These are phyloP conservation scores for Dynastes maya DNA, from an alignment of 2,888 invertebrate genomes.

Conservation along the genomic window DNA sequence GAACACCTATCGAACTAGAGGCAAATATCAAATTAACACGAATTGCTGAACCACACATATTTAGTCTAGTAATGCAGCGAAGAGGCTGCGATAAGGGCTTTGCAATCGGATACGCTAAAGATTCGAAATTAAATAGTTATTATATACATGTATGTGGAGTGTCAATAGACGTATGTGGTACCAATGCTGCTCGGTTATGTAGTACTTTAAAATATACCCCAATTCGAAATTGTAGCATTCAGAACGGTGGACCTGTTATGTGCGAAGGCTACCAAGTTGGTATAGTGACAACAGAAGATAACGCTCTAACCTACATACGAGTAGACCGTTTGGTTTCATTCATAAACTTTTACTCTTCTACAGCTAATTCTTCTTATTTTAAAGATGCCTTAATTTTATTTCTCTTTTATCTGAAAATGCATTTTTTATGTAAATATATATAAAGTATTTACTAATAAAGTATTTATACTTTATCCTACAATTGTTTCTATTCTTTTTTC, in stretches of 20 bases:
- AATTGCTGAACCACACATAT: not conserved
- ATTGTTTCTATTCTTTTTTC: too few relatives aligned
- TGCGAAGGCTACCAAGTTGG: constrained; percentile 29
- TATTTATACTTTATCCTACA: too few relatives aligned
- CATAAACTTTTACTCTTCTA: too few relatives aligned
- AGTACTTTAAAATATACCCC: not conserved
- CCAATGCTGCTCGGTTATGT: not conserved
- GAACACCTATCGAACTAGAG: not conserved
- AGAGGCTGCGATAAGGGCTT: not conserved
- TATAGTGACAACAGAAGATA: not conserved
- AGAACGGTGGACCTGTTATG: constrained; percentile 24
- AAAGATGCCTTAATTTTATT: too few relatives aligned
- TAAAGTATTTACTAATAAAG: too few relatives aligned
- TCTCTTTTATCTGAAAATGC: too few relatives aligned
- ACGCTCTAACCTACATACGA: not conserved
- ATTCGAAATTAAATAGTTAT: not conserved
- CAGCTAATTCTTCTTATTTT: too few relatives aligned
- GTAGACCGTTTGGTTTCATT: not conserved
- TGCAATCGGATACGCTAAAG: not conserved
- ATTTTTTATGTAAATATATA: constrained; percentile 3
- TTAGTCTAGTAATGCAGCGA: not conserved
- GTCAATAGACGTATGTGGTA: not conserved
- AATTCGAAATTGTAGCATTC: not conserved
- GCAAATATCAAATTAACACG: not conserved
- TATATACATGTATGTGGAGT: not conserved